Percentiles rank a stretch among this genome's conserved stretches.
Evolutionary conservation across 1,140 invertebrate genomes (phyloP).

Genomic region (Planococcus citri): DNA sequence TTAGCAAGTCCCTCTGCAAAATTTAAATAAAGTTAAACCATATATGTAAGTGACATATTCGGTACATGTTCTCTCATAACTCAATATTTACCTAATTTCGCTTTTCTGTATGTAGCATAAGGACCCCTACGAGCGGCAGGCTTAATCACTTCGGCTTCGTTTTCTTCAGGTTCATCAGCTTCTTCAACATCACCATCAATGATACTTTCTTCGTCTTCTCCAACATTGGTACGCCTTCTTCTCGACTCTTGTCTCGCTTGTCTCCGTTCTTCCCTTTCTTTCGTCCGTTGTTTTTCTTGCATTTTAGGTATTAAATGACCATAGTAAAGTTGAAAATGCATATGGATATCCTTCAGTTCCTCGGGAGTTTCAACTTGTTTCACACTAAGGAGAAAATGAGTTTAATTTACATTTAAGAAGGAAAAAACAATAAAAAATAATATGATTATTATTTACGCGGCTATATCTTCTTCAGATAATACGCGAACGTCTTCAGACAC

Average conservation of each 20-base stretch:
- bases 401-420: background rate
- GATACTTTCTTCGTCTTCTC: slow-evolving; percentile 26
- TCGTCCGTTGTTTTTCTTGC: slow-evolving; percentile 36
- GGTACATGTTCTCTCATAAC: background rate
- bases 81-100: slow-evolving; percentile 52
- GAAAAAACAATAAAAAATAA: slow-evolving; percentile 2
- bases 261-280: slow-evolving; percentile 38
- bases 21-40: background rate
- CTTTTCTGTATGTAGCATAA: slow-evolving; percentile 72
- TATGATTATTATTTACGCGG: slow-evolving; percentile 39
- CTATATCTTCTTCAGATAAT: slow-evolving; percentile 76
- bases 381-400: slow-evolving; percentile 39
- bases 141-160: slow-evolving; percentile 52
- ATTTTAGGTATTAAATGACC: slow-evolving; percentile 46
- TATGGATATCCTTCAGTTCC: slow-evolving; percentile 83
- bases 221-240: slow-evolving; percentile 34
- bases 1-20: slow-evolving; percentile 59
- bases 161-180: slow-evolving; percentile 38
- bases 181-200: slow-evolving; percentile 37
- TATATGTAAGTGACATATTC: too few relatives aligned
- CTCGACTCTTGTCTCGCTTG: slow-evolving; percentile 45
- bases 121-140: slow-evolving; percentile 73
- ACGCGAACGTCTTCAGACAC: slow-evolving; percentile 68
- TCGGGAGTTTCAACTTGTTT: slow-evolving; percentile 73
- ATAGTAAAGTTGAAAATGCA: slow-evolving; percentile 89